Evolutionary conservation across 2,888 invertebrate genomes (phyloP), one percentile per base, ranked within the genome.

Genomic region (Psylliodes chrysocephalus): DNA sequence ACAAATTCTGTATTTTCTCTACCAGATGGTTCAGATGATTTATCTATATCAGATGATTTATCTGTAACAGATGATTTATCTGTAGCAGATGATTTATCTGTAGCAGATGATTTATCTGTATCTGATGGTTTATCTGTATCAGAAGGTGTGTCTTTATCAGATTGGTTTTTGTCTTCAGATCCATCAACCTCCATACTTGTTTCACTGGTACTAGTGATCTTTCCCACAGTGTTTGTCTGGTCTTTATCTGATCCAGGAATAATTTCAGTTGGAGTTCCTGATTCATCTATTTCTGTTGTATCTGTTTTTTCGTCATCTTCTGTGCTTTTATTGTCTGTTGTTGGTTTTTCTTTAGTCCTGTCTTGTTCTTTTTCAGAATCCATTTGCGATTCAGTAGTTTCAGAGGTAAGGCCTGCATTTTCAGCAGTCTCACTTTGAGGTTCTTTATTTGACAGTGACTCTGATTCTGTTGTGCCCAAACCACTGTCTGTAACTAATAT

Each of bases 1-100:
- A 68, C 73, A 66, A 75, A 73, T 60, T 75, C 75, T 68, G 72
- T 73, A 63, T 75, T 75, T 61, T 75, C 70, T 42, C 68, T 73
- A 69, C 77, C 40, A 14, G 40, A 14, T 42, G 22, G 25, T 54
- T 49, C 10, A n/a, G n/a, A n/a, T n/a, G n/a, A n/a, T n/a, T n/a
- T n/a, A n/a, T n/a, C n/a, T n/a, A n/a, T n/a, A n/a, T n/a, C n/a
- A n/a, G n/a, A n/a, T n/a, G n/a, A n/a, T n/a, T n/a, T n/a, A n/a
- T n/a, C n/a, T n/a, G n/a, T n/a, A n/a, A n/a, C n/a, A n/a, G n/a
- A n/a, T n/a, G n/a, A n/a, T 35, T 42, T 46, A 38, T 57, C 14
- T 46, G 38, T 57, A 12, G 46, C 6, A 51, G 40, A 15, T 59
- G 18, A 5, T 35, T 42, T 46, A 38, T 57, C 14, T 46, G 38